These are phyloP conservation scores for Nycticebus coucang DNA, from an alignment of 2,113 vertebrate species.

Conservation along the genomic window DNA sequence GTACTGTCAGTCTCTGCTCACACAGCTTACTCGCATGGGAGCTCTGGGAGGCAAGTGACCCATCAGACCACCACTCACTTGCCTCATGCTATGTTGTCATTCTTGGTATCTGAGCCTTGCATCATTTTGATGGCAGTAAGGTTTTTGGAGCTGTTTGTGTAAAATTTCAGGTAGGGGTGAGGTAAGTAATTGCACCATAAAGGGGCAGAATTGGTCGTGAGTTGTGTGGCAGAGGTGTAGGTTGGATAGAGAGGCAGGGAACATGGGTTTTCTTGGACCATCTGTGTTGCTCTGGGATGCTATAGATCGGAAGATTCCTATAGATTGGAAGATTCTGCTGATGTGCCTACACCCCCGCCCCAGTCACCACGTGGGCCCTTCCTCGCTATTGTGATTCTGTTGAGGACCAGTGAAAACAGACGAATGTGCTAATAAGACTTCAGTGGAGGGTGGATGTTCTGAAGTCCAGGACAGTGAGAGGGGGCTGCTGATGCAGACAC, in stretches of 20 bases:
- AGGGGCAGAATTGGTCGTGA: not conserved
- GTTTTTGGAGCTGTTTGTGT: not conserved
- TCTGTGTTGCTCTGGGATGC: not conserved
- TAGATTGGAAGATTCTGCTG: not conserved
- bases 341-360: not conserved
- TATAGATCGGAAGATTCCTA: not conserved
- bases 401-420: not conserved
- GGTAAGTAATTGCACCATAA: not conserved
- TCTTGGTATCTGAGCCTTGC: not conserved
- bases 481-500: not conserved
- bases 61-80: not conserved
- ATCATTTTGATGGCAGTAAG: not conserved
- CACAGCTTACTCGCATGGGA: not conserved
- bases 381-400: not conserved
- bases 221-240: not conserved
- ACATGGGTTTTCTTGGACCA: not conserved
- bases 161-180: not conserved
- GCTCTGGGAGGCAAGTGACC: not conserved
- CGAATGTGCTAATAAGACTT: not conserved
- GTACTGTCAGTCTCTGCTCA: not conserved
- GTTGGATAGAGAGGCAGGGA: not conserved
- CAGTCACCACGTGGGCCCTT: fast-evolving
- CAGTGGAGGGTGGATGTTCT: not conserved
- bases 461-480: not conserved
- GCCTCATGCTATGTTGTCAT: not conserved